Percentiles rank a stretch among this genome's conserved stretches.
Conservation (phyloP, 2,888 invertebrate genomes). For the Rhamphomyia laevipes region DNA sequence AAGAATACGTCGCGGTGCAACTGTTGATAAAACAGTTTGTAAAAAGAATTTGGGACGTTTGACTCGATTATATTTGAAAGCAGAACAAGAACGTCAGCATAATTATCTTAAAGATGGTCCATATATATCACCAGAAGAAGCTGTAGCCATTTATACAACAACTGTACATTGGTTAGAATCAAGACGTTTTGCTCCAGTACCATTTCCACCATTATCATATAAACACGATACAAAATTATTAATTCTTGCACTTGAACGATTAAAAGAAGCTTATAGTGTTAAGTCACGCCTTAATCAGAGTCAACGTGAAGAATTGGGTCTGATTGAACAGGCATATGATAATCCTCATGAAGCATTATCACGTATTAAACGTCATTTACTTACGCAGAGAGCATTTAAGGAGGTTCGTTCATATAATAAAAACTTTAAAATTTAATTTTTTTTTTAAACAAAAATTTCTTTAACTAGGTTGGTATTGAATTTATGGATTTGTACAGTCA, state of each 20-base stretch:
- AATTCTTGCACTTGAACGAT: slow-evolving; percentile 88
- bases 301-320: slow-evolving; percentile 93
- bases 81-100: slow-evolving; percentile 98
- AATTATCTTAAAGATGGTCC: slow-evolving; percentile 99
- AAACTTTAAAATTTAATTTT: not conserved
- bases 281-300: slow-evolving; percentile 97
- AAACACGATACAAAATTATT: slow-evolving; percentile 98
- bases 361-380: slow-evolving; percentile 95
- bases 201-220: slow-evolving; percentile 97
- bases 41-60: slow-evolving; percentile 99
- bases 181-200: slow-evolving; percentile 95
- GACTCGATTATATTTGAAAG: slow-evolving; percentile 90
- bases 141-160: slow-evolving; percentile 98
- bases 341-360: slow-evolving; percentile 99
- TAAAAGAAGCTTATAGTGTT: slow-evolving; percentile 97
- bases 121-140: slow-evolving; percentile 98
- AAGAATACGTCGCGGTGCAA: slow-evolving; percentile 96
- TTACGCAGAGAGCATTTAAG: slow-evolving; percentile 97
- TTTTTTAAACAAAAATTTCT: not conserved
- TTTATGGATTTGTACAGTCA: slow-evolving; percentile 99
- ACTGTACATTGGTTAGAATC: slow-evolving; percentile 99
- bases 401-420: too few species aligned
- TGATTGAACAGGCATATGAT: slow-evolving; percentile 99
- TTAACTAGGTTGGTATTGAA: slow-evolving; percentile 80
- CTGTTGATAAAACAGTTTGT: slow-evolving; percentile 99